phyloP scores from a whole-genome alignment of 2,888 invertebrate genomes.

The Pecten maximus region DNA sequence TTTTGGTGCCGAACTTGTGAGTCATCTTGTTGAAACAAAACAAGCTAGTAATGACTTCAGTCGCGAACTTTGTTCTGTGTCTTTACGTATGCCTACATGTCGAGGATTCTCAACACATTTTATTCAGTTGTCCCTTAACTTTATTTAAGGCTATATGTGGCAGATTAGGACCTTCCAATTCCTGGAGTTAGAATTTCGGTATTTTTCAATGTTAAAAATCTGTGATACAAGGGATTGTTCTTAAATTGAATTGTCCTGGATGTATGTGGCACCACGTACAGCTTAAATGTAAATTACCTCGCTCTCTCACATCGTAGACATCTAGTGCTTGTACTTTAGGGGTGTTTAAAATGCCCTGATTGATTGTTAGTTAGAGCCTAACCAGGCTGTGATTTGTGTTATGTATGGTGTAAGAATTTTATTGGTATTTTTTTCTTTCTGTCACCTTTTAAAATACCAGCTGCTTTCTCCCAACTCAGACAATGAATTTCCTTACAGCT shows the following conservation, averaged over 20 bases:
- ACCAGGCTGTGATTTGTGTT: neutral
- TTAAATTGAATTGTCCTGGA: neutral
- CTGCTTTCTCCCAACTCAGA: too few species aligned
- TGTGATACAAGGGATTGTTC: neutral
- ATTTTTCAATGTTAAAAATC: constrained; percentile 2
- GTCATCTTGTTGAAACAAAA: constrained; percentile 18
- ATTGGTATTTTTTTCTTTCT: neutral
- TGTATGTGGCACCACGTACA: neutral
- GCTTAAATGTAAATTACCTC: neutral
- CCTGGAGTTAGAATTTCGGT: neutral
- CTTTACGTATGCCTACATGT: neutral
- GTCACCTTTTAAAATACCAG: too few species aligned
- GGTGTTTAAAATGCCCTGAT: neutral
- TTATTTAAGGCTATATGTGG: constrained; percentile 5
- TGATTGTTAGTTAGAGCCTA: neutral
- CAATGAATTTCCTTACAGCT: too few species aligned
- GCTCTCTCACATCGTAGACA: neutral
- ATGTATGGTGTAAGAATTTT: neutral
- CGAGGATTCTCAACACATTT: neutral
- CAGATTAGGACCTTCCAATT: neutral
- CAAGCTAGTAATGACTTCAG: neutral
- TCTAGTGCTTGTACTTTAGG: neutral
- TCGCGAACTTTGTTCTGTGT: neutral
- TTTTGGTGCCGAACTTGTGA: neutral
- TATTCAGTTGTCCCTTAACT: neutral